Percentiles rank a stretch among this genome's conserved stretches.
These are phyloP conservation scores for Eupsilia transversa DNA, from an alignment of 2,888 invertebrate genomes.

Conservation along the genomic window DNA sequence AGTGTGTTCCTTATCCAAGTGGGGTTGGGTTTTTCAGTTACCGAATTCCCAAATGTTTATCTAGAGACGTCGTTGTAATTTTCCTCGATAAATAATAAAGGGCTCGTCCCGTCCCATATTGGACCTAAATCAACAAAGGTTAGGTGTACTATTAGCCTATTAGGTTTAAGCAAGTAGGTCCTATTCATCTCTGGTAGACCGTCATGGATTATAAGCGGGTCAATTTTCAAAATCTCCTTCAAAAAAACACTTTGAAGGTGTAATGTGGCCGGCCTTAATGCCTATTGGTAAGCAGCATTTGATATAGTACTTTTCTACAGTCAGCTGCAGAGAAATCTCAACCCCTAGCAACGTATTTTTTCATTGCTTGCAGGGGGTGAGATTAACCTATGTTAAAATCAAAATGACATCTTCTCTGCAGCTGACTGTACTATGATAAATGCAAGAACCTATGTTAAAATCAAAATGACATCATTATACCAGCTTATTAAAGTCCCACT, in stretches of 20 bases:
- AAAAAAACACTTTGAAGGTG: background rate
- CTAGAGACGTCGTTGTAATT: slow-evolving; percentile 1
- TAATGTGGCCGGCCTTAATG: background rate
- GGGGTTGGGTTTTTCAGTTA: slow-evolving; percentile 9
- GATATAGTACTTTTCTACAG: no score
- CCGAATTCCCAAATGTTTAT: slow-evolving; percentile 14
- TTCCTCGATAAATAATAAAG: slow-evolving; percentile 32
- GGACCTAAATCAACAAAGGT: slow-evolving; percentile 32
- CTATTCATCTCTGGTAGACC: background rate
- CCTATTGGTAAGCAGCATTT: no score
- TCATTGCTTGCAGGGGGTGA: no score
- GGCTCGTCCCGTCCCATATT: background rate
- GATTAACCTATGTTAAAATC: no score
- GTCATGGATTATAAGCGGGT: background rate
- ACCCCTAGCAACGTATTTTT: no score
- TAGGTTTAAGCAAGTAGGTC: background rate
- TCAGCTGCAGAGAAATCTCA: no score
- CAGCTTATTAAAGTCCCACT: no score
- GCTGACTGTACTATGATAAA: no score
- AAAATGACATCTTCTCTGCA: no score
- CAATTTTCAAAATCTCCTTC: background rate
- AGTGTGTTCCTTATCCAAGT: slow-evolving; percentile 8
- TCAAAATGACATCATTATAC: no score
- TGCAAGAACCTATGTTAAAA: no score
- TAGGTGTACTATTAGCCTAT: background rate